Base-by-base conservation (phyloP, 2,797 vertebrate species). In the Poeciliopsis presidionis region DNA sequence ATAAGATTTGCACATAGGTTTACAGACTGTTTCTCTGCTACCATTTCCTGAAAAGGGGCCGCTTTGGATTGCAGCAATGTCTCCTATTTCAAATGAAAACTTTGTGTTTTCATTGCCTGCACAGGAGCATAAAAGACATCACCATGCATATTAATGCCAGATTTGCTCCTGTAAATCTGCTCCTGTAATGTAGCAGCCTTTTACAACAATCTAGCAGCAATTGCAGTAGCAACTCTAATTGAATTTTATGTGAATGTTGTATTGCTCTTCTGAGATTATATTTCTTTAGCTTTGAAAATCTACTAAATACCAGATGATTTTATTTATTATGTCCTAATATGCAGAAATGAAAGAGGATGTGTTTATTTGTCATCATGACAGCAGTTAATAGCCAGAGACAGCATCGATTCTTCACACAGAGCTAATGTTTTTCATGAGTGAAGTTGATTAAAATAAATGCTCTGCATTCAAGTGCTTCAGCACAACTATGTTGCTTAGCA, bases 371-470 rank as follows among this genome's bases (percentile, higher is more conserved):
- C 51, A 74, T 36, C 51, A 43, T 41, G 59, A 78, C 51, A 77
- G 45, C 5, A 6, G 1, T 25, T 74, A 79, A 45, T 69, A 82
- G 87, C 84, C 90, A 88, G 86, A 87, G 83, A 41, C 71, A 75
- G 67, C 2, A 76, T 16, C 55, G 2, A 80, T 13, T 75, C 77
- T 70, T 55, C 74, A 81, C 57, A 73, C 55, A 72, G 30, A 81
- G 61, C 20, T 20, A 2, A 39, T 53, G 33, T 45, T 73, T 63
- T 30, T 73, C 16, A 39, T 74, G 36, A 75, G 53, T 59, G 18
- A 72, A 63, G 63, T 43, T 80, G n/a, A 80, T 77, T 16, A 77
- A 67, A 72, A 61, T 74, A 51, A 30, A 43, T 11, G 65, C 22
- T 83, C 73, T 72, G 51, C 36, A 78, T 57, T 76, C 74, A 67